Evolutionary conservation across 2,113 vertebrate genomes (phyloP).

Genomic region (Alces alces): DNA sequence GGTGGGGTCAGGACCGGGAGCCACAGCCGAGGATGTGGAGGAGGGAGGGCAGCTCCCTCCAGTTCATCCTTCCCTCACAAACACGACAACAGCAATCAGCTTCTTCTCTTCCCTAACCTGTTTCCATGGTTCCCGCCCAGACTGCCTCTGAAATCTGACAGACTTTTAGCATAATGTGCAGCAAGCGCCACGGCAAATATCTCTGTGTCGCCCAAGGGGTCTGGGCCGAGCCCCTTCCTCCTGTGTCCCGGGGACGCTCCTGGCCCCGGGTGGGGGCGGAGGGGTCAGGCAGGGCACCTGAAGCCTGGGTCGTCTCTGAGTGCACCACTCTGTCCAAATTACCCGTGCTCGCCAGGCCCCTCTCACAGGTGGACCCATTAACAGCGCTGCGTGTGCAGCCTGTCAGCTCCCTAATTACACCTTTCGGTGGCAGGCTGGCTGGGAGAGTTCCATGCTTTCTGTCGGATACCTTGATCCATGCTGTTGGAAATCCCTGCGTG

Average conservation of each 20-base stretch:
- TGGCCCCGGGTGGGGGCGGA: background rate
- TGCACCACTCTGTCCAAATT: slow-evolving; percentile 41
- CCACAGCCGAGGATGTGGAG: background rate
- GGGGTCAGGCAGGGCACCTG: slow-evolving; percentile 29
- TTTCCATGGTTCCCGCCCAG: slow-evolving; percentile 72
- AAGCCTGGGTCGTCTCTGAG: slow-evolving; percentile 1
- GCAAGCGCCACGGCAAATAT: slow-evolving; percentile 36
- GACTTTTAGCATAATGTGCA: slow-evolving; percentile 62
- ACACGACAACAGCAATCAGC: slow-evolving; percentile 32
- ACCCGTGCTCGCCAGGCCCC: slow-evolving; percentile 1
- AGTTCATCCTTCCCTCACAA: background rate
- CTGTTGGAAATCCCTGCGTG: background rate
- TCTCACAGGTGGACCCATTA: slow-evolving; percentile 56
- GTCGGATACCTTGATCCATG: slow-evolving; percentile 5
- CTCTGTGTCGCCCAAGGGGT: slow-evolving; percentile 14
- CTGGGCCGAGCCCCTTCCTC: slow-evolving; percentile 27
- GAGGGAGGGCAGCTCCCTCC: background rate
- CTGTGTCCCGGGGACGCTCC: slow-evolving; percentile 7
- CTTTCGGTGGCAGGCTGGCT: slow-evolving; percentile 18
- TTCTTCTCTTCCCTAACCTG: slow-evolving; percentile 55
- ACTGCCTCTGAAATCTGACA: slow-evolving; percentile 66
- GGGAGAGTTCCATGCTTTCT: slow-evolving; percentile 26
- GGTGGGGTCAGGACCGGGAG: background rate
- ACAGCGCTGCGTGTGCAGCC: background rate
- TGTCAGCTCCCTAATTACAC: slow-evolving; percentile 52